Evolutionary conservation across 2,888 invertebrate species (phyloP), one percentile per base, ranked within the genome.

Genomic region (Pollenia amentaria): DNA sequence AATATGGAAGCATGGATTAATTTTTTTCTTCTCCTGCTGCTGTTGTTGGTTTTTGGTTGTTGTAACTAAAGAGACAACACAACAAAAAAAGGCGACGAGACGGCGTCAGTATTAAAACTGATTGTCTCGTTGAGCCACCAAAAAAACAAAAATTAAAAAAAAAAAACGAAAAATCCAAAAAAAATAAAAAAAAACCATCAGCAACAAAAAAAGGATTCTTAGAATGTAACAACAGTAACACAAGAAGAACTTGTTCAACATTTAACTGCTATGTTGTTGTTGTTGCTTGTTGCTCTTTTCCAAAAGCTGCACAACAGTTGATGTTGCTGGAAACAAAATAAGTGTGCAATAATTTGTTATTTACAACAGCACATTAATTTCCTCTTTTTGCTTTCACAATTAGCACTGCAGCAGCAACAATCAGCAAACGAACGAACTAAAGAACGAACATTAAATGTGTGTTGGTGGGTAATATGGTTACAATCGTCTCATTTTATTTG

Each of bases 341-440:
- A 88, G 89, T 89, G 89, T 89, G 89, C 89, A 88, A 88, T 88
- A 89, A 89, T 89, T 89, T 89, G 89, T 89, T 89, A 88, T 87
- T 88, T 85, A 84, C 88, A 88, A 87, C 84, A 88, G 87, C 87
- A 88, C 89, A 89, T 89, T 89, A 89, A 88, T 89, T 89, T 89
- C 79, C 84, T 88, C 62, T 75, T 83, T 72, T 83, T 72, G 83
- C 87, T 84, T 84, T 87, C 80, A 87, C 87, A 87, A 87, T 87
- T 87, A 87, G 87, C 87, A 88, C 82, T 73, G 69, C 86, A 73
- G 83, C 73, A 62, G 83, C 73, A 62, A 82, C 62, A 64, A 76
- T 42, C 72, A 80, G 48, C 80, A 72, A 72, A 46, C 38, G 67
- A 55, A 48, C n/a, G 38, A 69, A 69, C 18, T 11, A 73, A 80